Percentiles rank a stretch among this genome's conserved stretches.
phyloP scores from a whole-genome alignment of 2,113 vertebrate genomes.

The Centrocercus urophasianus region DNA sequence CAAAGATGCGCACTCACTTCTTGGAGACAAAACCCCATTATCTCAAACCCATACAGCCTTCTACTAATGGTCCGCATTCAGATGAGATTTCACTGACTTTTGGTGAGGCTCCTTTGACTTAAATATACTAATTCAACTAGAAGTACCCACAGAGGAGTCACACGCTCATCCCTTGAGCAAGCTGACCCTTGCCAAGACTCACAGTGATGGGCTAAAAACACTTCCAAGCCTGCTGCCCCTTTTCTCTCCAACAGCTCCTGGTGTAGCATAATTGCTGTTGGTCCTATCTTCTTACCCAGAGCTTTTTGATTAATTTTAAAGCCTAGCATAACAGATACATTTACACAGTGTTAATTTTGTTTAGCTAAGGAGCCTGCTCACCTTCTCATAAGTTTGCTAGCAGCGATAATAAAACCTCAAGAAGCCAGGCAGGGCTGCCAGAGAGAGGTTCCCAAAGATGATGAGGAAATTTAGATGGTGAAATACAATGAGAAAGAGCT shows the following conservation, averaged over 20 bases:
- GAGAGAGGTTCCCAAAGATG: background rate
- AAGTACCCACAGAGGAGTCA: background rate
- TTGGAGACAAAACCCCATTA: background rate
- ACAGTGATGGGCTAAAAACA: background rate
- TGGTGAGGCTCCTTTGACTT: background rate
- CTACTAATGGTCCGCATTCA: background rate
- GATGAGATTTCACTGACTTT: background rate
- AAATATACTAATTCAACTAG: background rate
- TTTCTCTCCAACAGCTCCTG: background rate
- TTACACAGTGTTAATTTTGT: background rate
- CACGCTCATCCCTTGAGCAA: background rate
- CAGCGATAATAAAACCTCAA: accelerated
- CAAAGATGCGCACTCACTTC: background rate
- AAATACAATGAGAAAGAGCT: background rate
- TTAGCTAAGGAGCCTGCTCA: background rate
- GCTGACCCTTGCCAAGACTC: background rate
- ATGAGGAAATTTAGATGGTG: background rate
- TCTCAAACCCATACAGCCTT: background rate
- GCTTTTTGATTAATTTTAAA: background rate
- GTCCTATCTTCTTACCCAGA: background rate
- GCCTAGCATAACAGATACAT: background rate
- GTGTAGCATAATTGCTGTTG: background rate
- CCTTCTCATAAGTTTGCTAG: background rate
- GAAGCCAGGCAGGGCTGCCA: background rate
- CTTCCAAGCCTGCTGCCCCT: background rate